Evolutionary conservation across 1,140 invertebrate genomes (phyloP), one percentile per base, ranked within the genome.

Genomic region (Oreohelix idahoensis): DNA sequence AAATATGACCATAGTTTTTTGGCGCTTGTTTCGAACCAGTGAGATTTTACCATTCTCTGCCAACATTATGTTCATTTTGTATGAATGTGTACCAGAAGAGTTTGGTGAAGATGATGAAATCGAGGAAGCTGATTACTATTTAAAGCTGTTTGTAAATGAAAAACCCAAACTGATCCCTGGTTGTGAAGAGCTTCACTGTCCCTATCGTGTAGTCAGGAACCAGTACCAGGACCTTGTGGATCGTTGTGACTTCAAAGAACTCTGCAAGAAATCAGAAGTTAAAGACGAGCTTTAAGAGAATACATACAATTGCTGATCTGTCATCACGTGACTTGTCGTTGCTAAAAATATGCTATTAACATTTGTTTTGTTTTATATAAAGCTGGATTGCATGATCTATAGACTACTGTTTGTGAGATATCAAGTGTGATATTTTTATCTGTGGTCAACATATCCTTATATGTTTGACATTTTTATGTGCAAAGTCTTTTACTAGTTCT

Each of bases 51-150:
- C 95, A 20, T 98, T 98, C 93, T 96, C 94, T 83, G 94, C 96
- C n/a, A 98, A 98, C 91, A 90, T 98, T 79, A 96, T 95, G 74
- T 96, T 98, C 89, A 94, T 97, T 81, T 93, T 96, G 71, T 96
- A 95, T 86, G 85, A 92, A 36, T 92, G 92, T 88, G 85, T 89
- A 15, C 81, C 81, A 23, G 79, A 58, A 38, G 86, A 87, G 10
- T 70, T 86, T 0, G 58, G 79, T 20, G 83, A 84, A 0, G 74
- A 85, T 45, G 79, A 84, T 45, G 83, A 86, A 66, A 35, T 84
- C 35, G 81, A 83, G 20, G 81, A 86, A 10, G 58, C 81, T 32
- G 84, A 88, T 1, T 84, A 85, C 29, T 87, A 86, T 82, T 26
- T 91, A 8, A 87, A 87, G 79, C n/a, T 92, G 36, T 84, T 89